These are phyloP conservation scores for Urechis unicinctus DNA, from an alignment of 2,888 invertebrate species.

Conservation along the genomic window DNA sequence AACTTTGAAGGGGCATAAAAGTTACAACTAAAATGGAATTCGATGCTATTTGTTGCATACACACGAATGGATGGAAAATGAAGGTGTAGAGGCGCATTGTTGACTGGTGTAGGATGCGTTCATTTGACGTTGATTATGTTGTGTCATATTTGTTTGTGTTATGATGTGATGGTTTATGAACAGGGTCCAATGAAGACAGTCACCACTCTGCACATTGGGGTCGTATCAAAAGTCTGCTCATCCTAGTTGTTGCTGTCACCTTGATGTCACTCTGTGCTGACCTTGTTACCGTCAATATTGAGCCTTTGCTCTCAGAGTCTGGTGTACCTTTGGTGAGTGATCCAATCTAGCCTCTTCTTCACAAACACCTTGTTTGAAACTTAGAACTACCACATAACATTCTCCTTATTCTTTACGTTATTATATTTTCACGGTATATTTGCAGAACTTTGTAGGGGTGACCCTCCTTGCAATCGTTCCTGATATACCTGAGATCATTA, in stretches of 20 bases:
- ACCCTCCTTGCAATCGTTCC: slow-evolving; percentile 41
- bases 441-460: slow-evolving; percentile 43
- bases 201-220: slow-evolving; percentile 37
- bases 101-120: no score
- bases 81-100: no score
- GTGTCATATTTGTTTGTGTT: no score
- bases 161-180: no score
- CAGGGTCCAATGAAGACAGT: no score
- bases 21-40: no score
- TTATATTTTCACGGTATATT: neutral
- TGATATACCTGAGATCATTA: slow-evolving; percentile 41
- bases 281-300: slow-evolving; percentile 38
- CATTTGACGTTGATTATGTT: no score
- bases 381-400: neutral
- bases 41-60: no score
- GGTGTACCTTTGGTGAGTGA: slow-evolving; percentile 35
- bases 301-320: slow-evolving; percentile 29
- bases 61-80: no score
- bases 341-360: neutral
- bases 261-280: slow-evolving; percentile 42
- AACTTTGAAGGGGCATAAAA: no score
- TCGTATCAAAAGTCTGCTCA: slow-evolving; percentile 32
- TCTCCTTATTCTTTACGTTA: neutral
- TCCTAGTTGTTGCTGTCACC: slow-evolving; percentile 31
- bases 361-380: no score